Percentiles rank a stretch among this genome's conserved stretches.
These are phyloP conservation scores for Arctia plantaginis DNA, from an alignment of 2,888 invertebrate species.

Conservation along the genomic window DNA sequence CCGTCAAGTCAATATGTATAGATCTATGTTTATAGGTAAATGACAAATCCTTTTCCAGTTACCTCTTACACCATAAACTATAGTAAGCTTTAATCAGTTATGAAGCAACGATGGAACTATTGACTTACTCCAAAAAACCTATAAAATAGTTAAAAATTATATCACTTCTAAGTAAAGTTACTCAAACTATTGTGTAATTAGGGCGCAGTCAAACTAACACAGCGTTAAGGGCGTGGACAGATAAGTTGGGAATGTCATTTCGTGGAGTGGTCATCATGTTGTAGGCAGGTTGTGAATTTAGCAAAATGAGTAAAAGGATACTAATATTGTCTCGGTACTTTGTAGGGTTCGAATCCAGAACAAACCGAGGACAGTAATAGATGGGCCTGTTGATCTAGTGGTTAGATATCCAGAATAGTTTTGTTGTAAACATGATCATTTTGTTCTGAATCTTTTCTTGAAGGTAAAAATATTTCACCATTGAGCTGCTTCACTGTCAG, in stretches of 20 bases:
- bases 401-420: too few relatives aligned
- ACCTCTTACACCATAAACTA: not conserved
- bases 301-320: not conserved
- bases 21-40: not conserved
- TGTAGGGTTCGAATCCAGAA: too few relatives aligned
- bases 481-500: too few relatives aligned
- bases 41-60: not conserved
- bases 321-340: too few relatives aligned
- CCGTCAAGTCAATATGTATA: too few relatives aligned
- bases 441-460: too few relatives aligned
- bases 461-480: too few relatives aligned
- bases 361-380: too few relatives aligned
- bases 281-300: not conserved
- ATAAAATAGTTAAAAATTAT: not conserved
- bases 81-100: not conserved
- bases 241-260: conserved; percentile 13
- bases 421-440: too few relatives aligned
- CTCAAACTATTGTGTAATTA: conserved; percentile 15
- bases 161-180: not conserved
- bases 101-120: not conserved
- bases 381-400: too few relatives aligned
- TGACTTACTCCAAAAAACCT: not conserved
- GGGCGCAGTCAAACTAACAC: not conserved
- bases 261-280: conserved; percentile 6
- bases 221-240: conserved; percentile 16